Evolutionary conservation across 2,797 vertebrate species (phyloP).

Genomic region (Yasuhikotakia modesta): DNA sequence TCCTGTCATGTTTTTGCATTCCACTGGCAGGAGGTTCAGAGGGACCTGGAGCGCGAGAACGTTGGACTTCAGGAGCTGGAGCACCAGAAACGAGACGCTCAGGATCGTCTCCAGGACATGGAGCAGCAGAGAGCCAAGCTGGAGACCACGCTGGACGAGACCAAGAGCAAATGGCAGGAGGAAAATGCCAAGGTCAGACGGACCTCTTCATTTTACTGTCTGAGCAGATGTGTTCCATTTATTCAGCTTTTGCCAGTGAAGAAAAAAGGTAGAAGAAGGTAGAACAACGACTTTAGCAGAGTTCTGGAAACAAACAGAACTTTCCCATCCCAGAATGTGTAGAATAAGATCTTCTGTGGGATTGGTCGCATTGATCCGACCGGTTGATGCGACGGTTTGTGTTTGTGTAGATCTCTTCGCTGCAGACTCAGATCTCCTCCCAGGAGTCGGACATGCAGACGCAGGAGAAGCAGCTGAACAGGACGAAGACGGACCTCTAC

Average conservation of each 20-base stretch:
- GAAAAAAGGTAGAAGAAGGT: neutral
- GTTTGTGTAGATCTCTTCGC: slow-evolving; percentile 83
- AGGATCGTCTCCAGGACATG: slow-evolving; percentile 92
- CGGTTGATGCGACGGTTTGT: neutral
- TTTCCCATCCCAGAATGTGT: too few relatives aligned
- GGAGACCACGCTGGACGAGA: slow-evolving; percentile 88
- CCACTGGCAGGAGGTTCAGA: slow-evolving; percentile 83
- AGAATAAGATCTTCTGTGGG: too few relatives aligned
- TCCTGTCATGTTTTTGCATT: too few relatives aligned
- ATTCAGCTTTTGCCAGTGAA: neutral
- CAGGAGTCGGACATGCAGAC: slow-evolving; percentile 87
- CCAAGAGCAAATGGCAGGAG: slow-evolving; percentile 90
- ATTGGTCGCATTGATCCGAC: too few relatives aligned
- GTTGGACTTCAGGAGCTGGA: slow-evolving; percentile 86
- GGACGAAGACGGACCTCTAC: slow-evolving; percentile 85
- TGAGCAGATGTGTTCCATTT: neutral
- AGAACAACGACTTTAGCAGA: too few relatives aligned
- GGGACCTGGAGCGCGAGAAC: slow-evolving; percentile 87
- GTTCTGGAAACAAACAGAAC: too few relatives aligned
- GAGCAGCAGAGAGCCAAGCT: slow-evolving; percentile 96
- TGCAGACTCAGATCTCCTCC: slow-evolving; percentile 91
- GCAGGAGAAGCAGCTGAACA: slow-evolving; percentile 88
- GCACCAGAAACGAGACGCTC: slow-evolving; percentile 88
- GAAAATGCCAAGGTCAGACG: slow-evolving; percentile 86
- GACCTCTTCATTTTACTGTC: neutral